phyloP scores from a whole-genome alignment of 2,888 invertebrate species.

The Tetropium fuscum region DNA sequence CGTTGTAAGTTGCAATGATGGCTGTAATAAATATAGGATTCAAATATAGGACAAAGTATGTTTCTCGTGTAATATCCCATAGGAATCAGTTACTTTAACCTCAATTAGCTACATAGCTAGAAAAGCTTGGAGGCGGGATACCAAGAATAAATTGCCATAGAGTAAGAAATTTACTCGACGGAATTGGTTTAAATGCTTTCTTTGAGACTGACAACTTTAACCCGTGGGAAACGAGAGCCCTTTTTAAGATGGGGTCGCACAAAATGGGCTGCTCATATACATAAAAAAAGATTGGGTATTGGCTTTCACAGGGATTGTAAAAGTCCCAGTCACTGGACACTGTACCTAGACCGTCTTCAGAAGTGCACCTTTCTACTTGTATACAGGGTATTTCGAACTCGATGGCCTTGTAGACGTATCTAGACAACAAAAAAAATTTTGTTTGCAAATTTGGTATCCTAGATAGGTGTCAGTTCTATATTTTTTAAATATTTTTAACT shows the following conservation, averaged over 20 bases:
- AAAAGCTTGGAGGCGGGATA: neutral
- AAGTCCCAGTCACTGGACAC: constrained; percentile 26
- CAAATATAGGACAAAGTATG: neutral
- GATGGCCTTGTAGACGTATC: too few species aligned
- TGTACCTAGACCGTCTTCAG: constrained; percentile 8
- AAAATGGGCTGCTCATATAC: constrained; percentile 36
- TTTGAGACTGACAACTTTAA: constrained; percentile 35
- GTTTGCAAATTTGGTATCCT: too few species aligned
- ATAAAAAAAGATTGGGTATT: constrained; percentile 38
- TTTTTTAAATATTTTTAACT: too few species aligned
- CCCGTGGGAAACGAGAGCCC: constrained; percentile 28
- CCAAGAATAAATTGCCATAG: constrained; percentile 9
- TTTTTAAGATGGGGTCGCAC: constrained; percentile 31
- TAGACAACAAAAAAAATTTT: too few species aligned
- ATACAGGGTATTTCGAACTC: neutral
- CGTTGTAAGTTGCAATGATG: neutral
- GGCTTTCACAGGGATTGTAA: constrained; percentile 38
- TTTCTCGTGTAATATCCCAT: constrained; percentile 9
- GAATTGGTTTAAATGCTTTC: constrained; percentile 41
- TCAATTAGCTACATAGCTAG: constrained; percentile 20
- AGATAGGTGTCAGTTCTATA: too few species aligned
- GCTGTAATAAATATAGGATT: neutral
- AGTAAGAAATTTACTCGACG: constrained; percentile 34
- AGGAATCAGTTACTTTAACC: constrained; percentile 15
- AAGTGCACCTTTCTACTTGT: constrained; percentile 5